Percentiles rank a stretch among this genome's conserved stretches.
Evolutionary conservation across 1,140 invertebrate species (phyloP).

Genomic region (Drosophila willistoni): DNA sequence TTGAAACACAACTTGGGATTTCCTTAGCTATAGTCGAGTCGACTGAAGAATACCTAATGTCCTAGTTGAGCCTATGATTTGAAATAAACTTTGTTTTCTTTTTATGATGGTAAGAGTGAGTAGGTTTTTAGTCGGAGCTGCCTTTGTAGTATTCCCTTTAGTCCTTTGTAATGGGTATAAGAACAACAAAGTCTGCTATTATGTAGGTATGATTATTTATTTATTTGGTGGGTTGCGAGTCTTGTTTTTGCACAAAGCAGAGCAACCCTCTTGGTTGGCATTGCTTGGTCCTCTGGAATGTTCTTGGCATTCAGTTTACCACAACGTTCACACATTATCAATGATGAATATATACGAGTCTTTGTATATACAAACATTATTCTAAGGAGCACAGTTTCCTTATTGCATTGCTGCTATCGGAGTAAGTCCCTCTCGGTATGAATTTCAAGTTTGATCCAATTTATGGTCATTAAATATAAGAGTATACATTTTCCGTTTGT

Average conservation of each 20-base stretch:
- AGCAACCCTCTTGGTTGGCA: slow-evolving; percentile 9
- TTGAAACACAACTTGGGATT: slow-evolving; percentile 6
- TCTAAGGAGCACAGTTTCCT: background rate
- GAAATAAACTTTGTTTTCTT: background rate
- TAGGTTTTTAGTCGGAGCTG: background rate
- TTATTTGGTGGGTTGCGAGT: slow-evolving; percentile 16
- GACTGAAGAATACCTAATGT: background rate
- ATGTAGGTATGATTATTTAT: slow-evolving; percentile 18
- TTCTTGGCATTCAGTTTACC: background rate
- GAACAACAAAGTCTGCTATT: slow-evolving; percentile 15
- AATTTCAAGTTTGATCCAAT: slow-evolving; percentile 5
- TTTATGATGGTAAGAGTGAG: background rate
- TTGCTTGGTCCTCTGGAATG: slow-evolving; percentile 16
- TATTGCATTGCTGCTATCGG: background rate
- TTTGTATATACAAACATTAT: too few species aligned
- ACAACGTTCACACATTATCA: slow-evolving; percentile 9
- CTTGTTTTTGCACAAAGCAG: background rate
- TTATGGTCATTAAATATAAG: background rate
- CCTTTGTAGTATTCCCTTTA: background rate
- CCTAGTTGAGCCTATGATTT: too few species aligned
- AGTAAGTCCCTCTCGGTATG: background rate
- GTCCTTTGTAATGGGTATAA: background rate
- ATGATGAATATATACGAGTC: background rate
- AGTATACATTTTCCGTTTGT: background rate
- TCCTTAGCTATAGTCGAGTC: background rate